Evolutionary conservation across 2,888 invertebrate genomes (phyloP), one percentile per base, ranked within the genome.

Genomic region (Choristoneura rosaceana): DNA sequence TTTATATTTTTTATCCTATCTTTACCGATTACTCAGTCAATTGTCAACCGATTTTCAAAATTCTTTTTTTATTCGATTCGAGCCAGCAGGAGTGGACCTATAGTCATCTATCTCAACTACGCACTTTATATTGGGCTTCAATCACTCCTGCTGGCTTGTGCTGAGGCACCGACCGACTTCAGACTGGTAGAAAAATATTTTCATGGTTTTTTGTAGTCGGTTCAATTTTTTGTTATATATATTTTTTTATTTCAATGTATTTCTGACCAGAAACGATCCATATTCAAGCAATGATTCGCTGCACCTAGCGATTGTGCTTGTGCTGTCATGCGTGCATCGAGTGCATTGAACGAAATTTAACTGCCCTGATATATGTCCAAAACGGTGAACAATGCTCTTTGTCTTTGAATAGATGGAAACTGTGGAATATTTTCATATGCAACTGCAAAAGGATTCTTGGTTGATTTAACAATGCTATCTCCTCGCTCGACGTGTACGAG

Each of bases 291-390:
- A 77, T 78, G 76, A 74, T 71, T 61, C 47, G 10, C 55, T 17
- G 58, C 45, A 59, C 47, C 52, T 12, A 45, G 43, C 69, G n/a
- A 79, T 81, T 82, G 80, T 83, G 77, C 74, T 77, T 78, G 77
- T 66, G 77, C 76, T 69, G 77, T 77, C 79, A 79, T 83, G 82
- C 82, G 78, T 76, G 76, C 74, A 71, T 68, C 69, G 79, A 75
- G 75, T 76, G 81, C 79, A 81, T 80, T 78, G 78, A 76, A 50
- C 63, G 45, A 64, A 34, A 34, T 64, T 50, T 47, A 50, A 64
- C 63, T 50, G 63, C n/a, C 63, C 47, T 45, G 63, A 64, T 64
- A 64, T 50, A 34, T 64, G 62, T 43, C 25, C 43, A 43, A 25
- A 14, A 45, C 62, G 47, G 15, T 9, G n/a, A 64, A 64, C 63